Evolutionary conservation across 2,888 invertebrate genomes (phyloP).

Genomic region (Aphodius granarius): DNA sequence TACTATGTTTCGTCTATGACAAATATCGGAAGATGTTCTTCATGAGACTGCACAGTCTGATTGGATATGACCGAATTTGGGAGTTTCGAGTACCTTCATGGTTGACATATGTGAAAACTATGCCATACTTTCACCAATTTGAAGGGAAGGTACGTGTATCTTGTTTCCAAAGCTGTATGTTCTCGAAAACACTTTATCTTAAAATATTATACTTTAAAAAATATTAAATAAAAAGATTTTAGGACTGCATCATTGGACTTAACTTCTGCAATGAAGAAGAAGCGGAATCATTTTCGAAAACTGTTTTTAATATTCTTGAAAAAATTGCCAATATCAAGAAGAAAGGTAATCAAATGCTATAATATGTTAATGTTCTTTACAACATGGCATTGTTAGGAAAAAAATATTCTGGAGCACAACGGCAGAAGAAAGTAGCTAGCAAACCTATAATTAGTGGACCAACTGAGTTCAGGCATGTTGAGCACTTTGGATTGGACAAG

Average conservation of each 20-base stretch:
- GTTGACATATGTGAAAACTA: background rate
- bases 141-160: background rate
- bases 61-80: background rate
- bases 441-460: background rate
- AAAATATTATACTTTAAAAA: background rate
- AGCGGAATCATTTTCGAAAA: background rate
- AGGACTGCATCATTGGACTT: background rate
- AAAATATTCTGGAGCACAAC: background rate
- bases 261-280: background rate
- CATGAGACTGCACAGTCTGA: background rate
- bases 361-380: background rate
- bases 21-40: background rate
- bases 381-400: background rate
- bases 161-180: no score
- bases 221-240: background rate
- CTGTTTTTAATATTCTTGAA: background rate
- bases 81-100: background rate
- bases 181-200: background rate
- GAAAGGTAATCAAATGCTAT: background rate
- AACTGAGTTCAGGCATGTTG: background rate
- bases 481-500: slow-evolving; percentile 1
- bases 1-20: background rate
- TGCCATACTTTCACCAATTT: background rate
- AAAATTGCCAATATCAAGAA: background rate
- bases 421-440: background rate